These are phyloP conservation scores for Alviniconcha marisindica DNA, from an alignment of 1,140 invertebrate species.

Conservation along the genomic window DNA sequence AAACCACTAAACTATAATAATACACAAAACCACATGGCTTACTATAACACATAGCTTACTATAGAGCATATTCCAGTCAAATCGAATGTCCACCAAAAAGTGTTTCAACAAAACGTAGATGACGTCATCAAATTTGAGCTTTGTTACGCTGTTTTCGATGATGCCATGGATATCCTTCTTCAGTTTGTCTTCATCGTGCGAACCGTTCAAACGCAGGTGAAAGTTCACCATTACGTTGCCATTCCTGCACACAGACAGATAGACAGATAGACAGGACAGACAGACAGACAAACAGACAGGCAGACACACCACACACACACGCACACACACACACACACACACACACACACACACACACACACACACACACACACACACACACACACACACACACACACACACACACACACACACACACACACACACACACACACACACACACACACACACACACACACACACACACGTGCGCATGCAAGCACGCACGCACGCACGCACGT, in stretches of 20 bases:
- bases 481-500: background rate
- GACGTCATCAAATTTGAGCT: slow-evolving; percentile 29
- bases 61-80: slow-evolving; percentile 36
- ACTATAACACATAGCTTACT: slow-evolving; percentile 29
- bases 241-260: background rate
- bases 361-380: slow-evolving; percentile 26
- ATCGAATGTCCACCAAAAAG: slow-evolving; percentile 42
- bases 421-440: slow-evolving; percentile 3
- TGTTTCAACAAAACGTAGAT: slow-evolving; percentile 25
- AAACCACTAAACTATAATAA: too few species aligned
- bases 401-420: slow-evolving; percentile 24
- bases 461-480: background rate
- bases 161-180: slow-evolving; percentile 34
- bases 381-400: slow-evolving; percentile 28
- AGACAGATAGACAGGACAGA: background rate
- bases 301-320: background rate
- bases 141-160: slow-evolving; percentile 26
- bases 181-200: slow-evolving; percentile 7
- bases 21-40: too few species aligned
- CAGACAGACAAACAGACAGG: background rate
- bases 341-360: slow-evolving; percentile 11
- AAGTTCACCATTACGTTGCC: slow-evolving; percentile 40
- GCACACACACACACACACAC: slow-evolving; percentile 23
- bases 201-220: slow-evolving; percentile 35
- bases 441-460: background rate